Percentiles rank a stretch among this genome's conserved stretches.
phyloP scores from a whole-genome alignment of 2,113 vertebrate species.

The Empidonax traillii region DNA sequence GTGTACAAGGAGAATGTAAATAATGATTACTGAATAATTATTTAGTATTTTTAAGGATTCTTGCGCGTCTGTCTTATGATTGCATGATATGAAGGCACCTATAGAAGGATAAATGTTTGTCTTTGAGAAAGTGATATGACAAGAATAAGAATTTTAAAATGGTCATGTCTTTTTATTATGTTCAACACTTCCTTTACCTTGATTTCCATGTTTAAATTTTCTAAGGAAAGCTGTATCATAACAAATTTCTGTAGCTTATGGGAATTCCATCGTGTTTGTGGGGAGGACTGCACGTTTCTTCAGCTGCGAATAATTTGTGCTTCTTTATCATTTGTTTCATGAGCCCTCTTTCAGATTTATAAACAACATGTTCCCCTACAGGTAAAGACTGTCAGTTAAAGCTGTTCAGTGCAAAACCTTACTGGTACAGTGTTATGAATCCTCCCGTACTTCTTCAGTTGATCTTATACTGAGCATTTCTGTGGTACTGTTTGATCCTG shows the following conservation, averaged over 20 bases:
- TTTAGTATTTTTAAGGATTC: neutral
- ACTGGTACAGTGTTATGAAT: neutral
- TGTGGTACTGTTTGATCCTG: neutral
- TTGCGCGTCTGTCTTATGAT: neutral
- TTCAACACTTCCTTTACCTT: rapidly evolving
- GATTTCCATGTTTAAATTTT: neutral
- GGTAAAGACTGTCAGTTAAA: neutral
- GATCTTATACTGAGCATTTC: neutral
- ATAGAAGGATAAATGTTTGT: neutral
- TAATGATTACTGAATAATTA: neutral
- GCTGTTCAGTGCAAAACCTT: neutral
- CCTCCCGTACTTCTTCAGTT: neutral
- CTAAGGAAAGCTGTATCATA: neutral
- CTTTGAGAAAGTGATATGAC: neutral
- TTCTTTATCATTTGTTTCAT: neutral
- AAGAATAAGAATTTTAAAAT: neutral
- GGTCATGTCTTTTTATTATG: neutral
- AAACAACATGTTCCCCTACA: neutral
- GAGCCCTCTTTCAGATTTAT: neutral
- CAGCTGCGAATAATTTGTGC: neutral
- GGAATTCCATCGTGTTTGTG: neutral
- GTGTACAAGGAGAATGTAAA: neutral
- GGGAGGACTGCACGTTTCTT: neutral
- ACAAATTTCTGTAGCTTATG: neutral
- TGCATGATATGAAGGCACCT: neutral